Conservation (phyloP, 2,888 invertebrate species). For the Rhamnusium bicolor region DNA sequence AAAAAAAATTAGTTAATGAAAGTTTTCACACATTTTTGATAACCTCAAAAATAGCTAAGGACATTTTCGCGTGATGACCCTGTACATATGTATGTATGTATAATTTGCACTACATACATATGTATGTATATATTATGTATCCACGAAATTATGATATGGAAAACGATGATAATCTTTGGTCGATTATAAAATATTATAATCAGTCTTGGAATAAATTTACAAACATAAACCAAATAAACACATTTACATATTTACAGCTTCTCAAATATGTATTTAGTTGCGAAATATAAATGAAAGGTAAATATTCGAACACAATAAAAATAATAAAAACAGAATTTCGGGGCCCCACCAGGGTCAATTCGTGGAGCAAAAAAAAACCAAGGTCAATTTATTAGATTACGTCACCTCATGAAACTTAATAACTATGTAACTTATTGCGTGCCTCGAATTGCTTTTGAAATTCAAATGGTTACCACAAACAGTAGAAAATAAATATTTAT, state of each 20-base stretch:
- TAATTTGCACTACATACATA: no score
- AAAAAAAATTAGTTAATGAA: no score
- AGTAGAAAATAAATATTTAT: constrained; percentile 1
- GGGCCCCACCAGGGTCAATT: constrained; percentile 45
- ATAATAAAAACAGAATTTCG: no score
- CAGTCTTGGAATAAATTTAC: background rate
- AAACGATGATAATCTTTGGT: no score
- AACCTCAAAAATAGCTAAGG: no score
- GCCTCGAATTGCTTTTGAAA: constrained; percentile 10
- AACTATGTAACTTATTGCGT: constrained; percentile 25
- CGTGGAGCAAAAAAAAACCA: constrained; percentile 33
- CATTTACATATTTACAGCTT: constrained; percentile 29
- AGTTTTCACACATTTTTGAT: no score
- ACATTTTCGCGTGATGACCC: no score
- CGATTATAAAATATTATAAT: no score
- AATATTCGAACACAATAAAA: constrained; percentile 29
- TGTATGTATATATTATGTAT: no score
- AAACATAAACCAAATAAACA: background rate
- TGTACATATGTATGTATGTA: no score
- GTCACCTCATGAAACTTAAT: constrained; percentile 28
- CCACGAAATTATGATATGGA: no score
- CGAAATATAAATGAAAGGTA: constrained; percentile 36
- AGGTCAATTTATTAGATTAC: constrained; percentile 21
- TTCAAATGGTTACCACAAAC: constrained; percentile 9
- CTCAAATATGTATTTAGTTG: constrained; percentile 4